Conservation (phyloP, 2,797 vertebrate species). For the Gymnothorax javanicus region DNA sequence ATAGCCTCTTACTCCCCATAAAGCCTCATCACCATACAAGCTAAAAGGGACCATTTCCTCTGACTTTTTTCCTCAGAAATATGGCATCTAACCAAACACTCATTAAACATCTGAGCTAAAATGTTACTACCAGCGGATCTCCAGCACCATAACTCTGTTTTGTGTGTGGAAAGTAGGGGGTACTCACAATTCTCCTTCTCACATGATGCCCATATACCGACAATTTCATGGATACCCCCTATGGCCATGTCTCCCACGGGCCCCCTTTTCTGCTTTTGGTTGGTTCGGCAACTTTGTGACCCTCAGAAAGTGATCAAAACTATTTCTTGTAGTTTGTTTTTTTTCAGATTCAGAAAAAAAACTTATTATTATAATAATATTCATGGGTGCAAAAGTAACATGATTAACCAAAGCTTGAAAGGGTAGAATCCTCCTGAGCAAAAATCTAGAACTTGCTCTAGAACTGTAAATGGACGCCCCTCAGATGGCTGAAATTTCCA, state of each 20-base stretch:
- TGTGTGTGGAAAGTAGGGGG: background rate
- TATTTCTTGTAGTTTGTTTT: too few species aligned
- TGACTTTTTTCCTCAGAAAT: background rate
- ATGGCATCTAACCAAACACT: background rate
- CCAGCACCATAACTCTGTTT: background rate
- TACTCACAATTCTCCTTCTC: background rate
- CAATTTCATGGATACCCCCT: background rate
- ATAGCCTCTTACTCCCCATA: background rate
- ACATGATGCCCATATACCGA: background rate
- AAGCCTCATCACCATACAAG: background rate
- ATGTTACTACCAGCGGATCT: background rate
- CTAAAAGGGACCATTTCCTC: background rate
- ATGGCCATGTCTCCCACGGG: too few species aligned
- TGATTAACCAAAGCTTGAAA: background rate
- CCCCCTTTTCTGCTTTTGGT: too few species aligned
- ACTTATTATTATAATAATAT: too few species aligned
- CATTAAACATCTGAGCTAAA: background rate
- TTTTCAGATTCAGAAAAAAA: too few species aligned
- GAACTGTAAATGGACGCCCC: background rate
- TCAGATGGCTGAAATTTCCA: background rate
- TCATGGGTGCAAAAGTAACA: background rate
- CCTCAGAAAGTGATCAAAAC: too few species aligned
- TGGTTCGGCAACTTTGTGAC: too few species aligned
- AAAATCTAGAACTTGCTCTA: too few species aligned
- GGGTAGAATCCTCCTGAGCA: background rate